Base-by-base conservation (phyloP, 2,888 invertebrate genomes). In the Girardia tigrina region DNA sequence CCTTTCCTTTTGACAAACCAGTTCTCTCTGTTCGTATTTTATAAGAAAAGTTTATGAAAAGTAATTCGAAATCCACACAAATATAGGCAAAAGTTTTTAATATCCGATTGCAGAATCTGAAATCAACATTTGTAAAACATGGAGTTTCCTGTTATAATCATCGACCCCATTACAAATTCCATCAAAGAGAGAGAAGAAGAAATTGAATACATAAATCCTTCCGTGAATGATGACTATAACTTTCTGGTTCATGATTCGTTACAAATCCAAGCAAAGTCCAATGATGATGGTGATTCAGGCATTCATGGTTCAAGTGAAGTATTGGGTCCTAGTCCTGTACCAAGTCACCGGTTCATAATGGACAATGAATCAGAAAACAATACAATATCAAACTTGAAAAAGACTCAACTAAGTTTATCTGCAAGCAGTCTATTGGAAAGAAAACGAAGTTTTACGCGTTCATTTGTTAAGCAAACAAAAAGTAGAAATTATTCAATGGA, bases 211-310 rank as follows among this genome's bases (percentile, higher is more conserved):
- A 20, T 56, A n/a, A 4, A n/a, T 12, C 56, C 56, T 6, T 56
- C 56, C n/a, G n/a, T 16, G n/a, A 56, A 56, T 20, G 56, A 56
- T n/a, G 56, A 56, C 23, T 56, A 8, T 56, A 56, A 56, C 23
- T 56, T 56, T n/a, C 23, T 56, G n/a, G 56, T 56, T 6, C 4
- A 56, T 12, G 23, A 56, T n/a, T 56, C n/a, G n/a, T 56, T 56
- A 23, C 56, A 56, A 56, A 56, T 56, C 56, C 56, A 56, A 56
- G n/a, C 56, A n/a, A 56, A 56, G 23, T 56, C 56, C 4, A 56
- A 56, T n/a, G 56, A 56, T n/a, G 56, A 56, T 56, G 56, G 56
- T 20, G 56, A 56, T 56, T 56, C 56, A 56, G 56, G 56, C n/a
- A 56, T 56, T n/a, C 56, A 56, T 16, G 56, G 56, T 20, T 56